Base-by-base conservation (phyloP, 2,888 invertebrate genomes). In the Prosapia bicincta region DNA sequence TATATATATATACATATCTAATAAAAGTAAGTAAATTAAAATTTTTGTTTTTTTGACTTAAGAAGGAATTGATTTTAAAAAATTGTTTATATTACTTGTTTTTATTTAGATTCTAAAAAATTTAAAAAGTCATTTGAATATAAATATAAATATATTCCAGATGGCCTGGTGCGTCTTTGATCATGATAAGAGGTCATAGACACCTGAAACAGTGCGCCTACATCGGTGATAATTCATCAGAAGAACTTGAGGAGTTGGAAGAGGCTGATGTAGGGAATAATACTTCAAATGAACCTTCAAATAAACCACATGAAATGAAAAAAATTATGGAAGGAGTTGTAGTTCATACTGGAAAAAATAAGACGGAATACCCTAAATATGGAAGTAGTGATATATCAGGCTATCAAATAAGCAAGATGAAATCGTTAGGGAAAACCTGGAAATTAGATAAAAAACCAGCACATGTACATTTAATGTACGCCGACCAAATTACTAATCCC, bases 131-230 rank as follows among this genome's bases (percentile, higher is more conserved):
- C 28, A 28, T 28, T 28, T 28, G 15, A 38, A 38, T 38, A 38
- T 38, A 38, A 38, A 2, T 38, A 7, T 38, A n/a, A n/a, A n/a
- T 24, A 6, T 26, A 76, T 78, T 79, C 65, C 82, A 93, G 93
- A 82, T 91, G 90, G 88, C 92, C 92, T 0, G 93, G 93, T 0
- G 92, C 92, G 0, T 93, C 92, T 0, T 86, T 93, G 66, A 91
- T 93, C 76, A 90, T 93, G 83, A 92, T 93, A 76, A 88, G 91
- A 82, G 93, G 93, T 0, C 92, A 93, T 85, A 91, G 90, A 79
- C 91, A 93, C 83, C 87, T 93, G 0, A 91, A 92, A 81, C 91
- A 92, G 81, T 93, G 93, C 82, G 93, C 93, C 0, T 93, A 93
- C 85, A 92, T 93, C 71, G 93, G 93, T 0, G 93, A 93, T 82